Conservation (phyloP, 2,888 invertebrate genomes). For the Microctonus brassicae region DNA sequence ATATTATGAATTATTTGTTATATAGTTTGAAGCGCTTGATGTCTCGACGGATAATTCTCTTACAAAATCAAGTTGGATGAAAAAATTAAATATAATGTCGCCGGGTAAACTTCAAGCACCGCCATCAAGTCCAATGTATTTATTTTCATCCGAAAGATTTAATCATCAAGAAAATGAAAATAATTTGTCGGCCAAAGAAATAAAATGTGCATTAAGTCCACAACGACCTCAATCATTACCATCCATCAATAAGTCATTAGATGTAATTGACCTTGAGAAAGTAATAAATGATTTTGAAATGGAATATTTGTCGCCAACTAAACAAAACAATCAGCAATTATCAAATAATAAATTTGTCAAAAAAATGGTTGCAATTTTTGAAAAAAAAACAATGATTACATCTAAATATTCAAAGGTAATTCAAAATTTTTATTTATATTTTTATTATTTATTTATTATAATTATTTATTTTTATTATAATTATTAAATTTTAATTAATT, state of each 20-base stretch:
- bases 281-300: slow-evolving; percentile 55
- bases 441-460: not conserved
- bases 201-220: not conserved
- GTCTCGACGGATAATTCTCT: slow-evolving; percentile 26
- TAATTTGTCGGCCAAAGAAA: not conserved
- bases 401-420: slow-evolving; percentile 36
- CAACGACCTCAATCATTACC: not conserved
- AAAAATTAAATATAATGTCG: slow-evolving; percentile 41
- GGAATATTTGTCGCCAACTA: slow-evolving; percentile 49
- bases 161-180: not conserved
- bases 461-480: not conserved
- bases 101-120: slow-evolving; percentile 28
- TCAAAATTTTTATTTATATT: no score
- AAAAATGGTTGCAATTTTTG: slow-evolving; percentile 58
- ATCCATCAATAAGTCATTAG: not conserved
- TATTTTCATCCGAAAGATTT: not conserved
- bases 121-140: not conserved
- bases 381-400: slow-evolving; percentile 46
- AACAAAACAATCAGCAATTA: slow-evolving; percentile 9
- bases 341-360: slow-evolving; percentile 53
- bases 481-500: no score
- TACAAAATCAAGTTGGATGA: slow-evolving; percentile 42
- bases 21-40: slow-evolving; percentile 12
- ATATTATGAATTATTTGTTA: not conserved
- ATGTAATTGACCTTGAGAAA: slow-evolving; percentile 43